Percentiles rank a stretch among this genome's conserved stretches.
Conservation (phyloP, 2,113 vertebrate genomes). For the Australoheros scitulus region DNA sequence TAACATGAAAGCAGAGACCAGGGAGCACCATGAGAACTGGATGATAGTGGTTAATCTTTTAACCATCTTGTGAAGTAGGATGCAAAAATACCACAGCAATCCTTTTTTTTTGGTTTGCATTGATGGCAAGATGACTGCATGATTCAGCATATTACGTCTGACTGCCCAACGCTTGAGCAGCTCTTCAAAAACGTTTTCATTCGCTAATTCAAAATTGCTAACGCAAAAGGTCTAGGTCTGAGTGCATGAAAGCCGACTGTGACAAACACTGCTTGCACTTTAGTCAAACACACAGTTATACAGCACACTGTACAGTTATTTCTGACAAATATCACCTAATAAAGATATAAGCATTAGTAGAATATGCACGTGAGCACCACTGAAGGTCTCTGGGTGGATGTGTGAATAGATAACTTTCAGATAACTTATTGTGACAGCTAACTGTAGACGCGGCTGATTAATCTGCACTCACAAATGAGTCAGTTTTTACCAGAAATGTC, state of each 20-base stretch:
- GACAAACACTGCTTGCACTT: neutral
- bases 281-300: neutral
- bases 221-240: neutral
- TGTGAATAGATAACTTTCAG: slow-evolving; percentile 8
- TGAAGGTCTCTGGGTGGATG: neutral
- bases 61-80: neutral
- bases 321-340: neutral
- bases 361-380: neutral
- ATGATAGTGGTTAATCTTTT: neutral
- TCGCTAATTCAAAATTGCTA: neutral
- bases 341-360: neutral
- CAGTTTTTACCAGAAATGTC: neutral
- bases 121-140: neutral
- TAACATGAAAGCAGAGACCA: neutral
- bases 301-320: neutral
- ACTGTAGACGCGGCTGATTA: neutral
- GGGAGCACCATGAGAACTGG: neutral
- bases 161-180: neutral
- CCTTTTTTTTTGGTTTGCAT: neutral
- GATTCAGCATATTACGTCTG: neutral
- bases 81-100: neutral
- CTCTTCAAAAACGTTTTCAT: slow-evolving; percentile 3
- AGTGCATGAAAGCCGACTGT: neutral
- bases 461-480: neutral
- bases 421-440: neutral